Evolutionary conservation across 1,140 invertebrate species (phyloP), one percentile per base, ranked within the genome.

Genomic region (Tribolium castaneum): DNA sequence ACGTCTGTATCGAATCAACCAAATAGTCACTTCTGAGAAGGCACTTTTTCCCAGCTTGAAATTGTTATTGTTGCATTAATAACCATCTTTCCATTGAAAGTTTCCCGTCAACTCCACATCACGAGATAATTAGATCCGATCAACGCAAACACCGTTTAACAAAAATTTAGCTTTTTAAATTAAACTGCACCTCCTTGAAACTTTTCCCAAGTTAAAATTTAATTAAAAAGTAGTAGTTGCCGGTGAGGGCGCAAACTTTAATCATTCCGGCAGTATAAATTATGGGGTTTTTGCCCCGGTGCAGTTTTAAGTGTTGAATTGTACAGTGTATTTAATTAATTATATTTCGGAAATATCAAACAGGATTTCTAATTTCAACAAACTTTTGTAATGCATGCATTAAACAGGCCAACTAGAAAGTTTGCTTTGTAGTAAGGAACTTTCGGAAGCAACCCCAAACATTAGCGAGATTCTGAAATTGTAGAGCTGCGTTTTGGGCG

Each of bases 331-430:
- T 72, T 72, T 72, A 52, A 72, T 51, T 72, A 51, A 50, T 72
- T 72, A 66, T 66, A 66, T 35, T 35, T 39, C 39, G 39, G 50
- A 72, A 72, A 72, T 72, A 72, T 72, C 50, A 72, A 72, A 72
- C 50, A 34, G 50, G 70, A 72, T 72, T 72, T 72, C 45, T 72
- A 72, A 72, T 72, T 72, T 51, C 39, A 72, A 72, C 50, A 72
- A 72, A 72, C 70, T 72, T 66, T 72, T 72, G 70, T 72, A 72
- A 72, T 72, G 70, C 39, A 72, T 72, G 70, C 70, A 50, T 72
- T 72, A 72, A 72, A 51, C 50, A 50, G 50, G 39, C 70, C 7
- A 72, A 72, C 70, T 72, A 52, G 16, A 72, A 72, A 72, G 70
- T 72, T 72, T 72, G 50, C 70, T 51, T 66, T 66, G 30, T 66